Base-by-base conservation (phyloP, 2,797 vertebrate species). In the Hoplostethus mediterraneus region DNA sequence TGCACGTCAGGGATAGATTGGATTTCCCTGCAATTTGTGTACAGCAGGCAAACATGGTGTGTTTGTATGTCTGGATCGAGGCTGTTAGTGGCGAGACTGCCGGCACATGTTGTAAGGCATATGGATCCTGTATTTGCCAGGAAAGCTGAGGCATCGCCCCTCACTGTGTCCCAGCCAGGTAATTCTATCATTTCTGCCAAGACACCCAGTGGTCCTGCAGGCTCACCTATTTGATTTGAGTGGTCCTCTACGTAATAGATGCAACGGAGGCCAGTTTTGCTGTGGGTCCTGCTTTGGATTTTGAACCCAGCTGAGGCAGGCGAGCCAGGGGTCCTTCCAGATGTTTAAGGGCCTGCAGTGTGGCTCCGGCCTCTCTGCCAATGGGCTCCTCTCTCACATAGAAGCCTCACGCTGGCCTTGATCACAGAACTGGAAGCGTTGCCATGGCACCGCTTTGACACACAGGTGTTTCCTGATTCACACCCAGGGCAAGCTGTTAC, bases 381-480 rank as follows among this genome's bases (percentile, higher is more conserved):
- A 67, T 87, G 65, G 69, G 79, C 77, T 83, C 59, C 74, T 58
- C 64, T 77, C 81, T 83, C 48, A 74, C 44, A 77, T 74, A 69
- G 63, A 69, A 77, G 64, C 75, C 47, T 87, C 82, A 69, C 2
- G 54, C 77, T 84, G 84, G 83, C 81, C 85, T 83, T 88, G 86
- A 90, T 89, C 84, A 85, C 77, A 83, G 82, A 88, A 71, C 79
- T 84, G 84, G 87, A 90, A 87, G 87, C 44, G 80, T 90, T 93
- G 88, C 86, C 80, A 86, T 90, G 78, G 85, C 81, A 85, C 77
- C 86, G 67, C 82, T 89, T 87, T 89, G 83, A 92, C 88, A 92
- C 89, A 73, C 84, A 91, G 89, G 89, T 90, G 89, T 90, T 89
- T 86, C 83, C 79, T 76, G 79, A 87, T 89, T 90, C 83, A 84